These are phyloP conservation scores for Stenolophus ochropezus DNA, from an alignment of 2,888 invertebrate species.

Conservation along the genomic window DNA sequence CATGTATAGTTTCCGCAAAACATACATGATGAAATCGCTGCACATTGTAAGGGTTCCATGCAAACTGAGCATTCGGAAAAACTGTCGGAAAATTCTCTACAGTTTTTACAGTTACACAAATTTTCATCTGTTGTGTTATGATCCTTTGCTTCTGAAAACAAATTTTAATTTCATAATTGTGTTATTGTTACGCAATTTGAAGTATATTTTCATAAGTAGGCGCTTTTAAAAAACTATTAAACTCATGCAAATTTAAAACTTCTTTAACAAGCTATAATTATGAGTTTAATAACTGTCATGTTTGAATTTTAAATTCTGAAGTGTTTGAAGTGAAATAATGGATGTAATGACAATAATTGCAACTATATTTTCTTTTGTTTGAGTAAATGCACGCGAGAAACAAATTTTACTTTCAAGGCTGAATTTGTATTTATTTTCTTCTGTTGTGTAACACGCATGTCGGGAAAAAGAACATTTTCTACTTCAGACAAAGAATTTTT, in stretches of 20 bases:
- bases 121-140: neutral
- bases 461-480: conserved; percentile 1
- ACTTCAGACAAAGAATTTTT: conserved; percentile 22
- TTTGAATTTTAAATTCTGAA: conserved; percentile 16
- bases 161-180: neutral
- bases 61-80: conserved; percentile 67
- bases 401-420: conserved; percentile 44
- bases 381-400: conserved; percentile 21
- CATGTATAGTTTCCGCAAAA: conserved; percentile 67
- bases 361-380: conserved; percentile 14
- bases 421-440: conserved; percentile 11
- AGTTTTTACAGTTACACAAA: conserved; percentile 65
- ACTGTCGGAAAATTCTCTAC: conserved; percentile 61
- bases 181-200: neutral
- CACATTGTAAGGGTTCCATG: conserved; percentile 65
- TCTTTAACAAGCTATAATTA: conserved; percentile 27
- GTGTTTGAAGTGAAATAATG: conserved; percentile 6
- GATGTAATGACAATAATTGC: conserved; percentile 36
- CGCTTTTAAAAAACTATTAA: neutral
- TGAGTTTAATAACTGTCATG: neutral
- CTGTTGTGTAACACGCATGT: conserved; percentile 35
- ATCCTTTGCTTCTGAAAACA: conserved; percentile 4
- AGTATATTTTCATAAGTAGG: neutral
- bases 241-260: neutral
- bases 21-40: conserved; percentile 64